Percentiles rank a stretch among this genome's conserved stretches.
Conservation (phyloP, 2,888 invertebrate genomes). For the Deilephila porcellus region DNA sequence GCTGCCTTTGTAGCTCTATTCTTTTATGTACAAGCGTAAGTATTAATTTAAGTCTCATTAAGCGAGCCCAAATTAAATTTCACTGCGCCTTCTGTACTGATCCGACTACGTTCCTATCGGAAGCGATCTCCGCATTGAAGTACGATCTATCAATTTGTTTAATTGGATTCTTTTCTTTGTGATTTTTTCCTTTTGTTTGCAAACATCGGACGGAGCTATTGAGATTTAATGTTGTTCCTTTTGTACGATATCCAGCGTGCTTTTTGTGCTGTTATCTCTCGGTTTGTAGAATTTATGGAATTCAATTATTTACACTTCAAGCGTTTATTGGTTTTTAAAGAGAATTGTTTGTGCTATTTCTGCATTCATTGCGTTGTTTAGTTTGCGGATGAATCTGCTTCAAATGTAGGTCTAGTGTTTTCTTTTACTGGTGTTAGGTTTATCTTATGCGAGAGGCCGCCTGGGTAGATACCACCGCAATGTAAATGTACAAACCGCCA, state of each 20-base stretch:
- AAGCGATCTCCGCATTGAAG: slow-evolving; percentile 43
- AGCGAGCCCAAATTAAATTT: not conserved
- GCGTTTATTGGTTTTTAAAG: slow-evolving; percentile 11
- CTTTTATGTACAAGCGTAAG: not conserved
- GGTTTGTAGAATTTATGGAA: slow-evolving; percentile 40
- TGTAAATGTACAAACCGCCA: no score
- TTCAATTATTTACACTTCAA: slow-evolving; percentile 37
- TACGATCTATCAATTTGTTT: slow-evolving; percentile 80
- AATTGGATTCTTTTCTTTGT: slow-evolving; percentile 79
- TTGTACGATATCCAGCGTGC: slow-evolving; percentile 56
- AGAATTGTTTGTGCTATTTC: slow-evolving; percentile 7
- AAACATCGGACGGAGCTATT: slow-evolving; percentile 62
- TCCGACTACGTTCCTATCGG: slow-evolving; percentile 23
- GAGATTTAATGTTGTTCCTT: slow-evolving; percentile 71
- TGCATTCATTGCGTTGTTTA: not conserved
- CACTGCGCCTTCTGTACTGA: slow-evolving; percentile 16
- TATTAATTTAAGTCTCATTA: slow-evolving; percentile 36
- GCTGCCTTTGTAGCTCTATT: not conserved
- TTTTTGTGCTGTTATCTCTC: slow-evolving; percentile 54
- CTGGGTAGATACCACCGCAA: no score
- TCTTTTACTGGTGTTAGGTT: no score
- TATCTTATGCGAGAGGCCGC: no score
- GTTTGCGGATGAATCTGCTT: not conserved
- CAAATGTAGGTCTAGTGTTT: no score
- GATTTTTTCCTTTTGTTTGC: slow-evolving; percentile 67